Evolutionary conservation across 1,140 invertebrate species (phyloP).

Genomic region (Uloborus diversus): DNA sequence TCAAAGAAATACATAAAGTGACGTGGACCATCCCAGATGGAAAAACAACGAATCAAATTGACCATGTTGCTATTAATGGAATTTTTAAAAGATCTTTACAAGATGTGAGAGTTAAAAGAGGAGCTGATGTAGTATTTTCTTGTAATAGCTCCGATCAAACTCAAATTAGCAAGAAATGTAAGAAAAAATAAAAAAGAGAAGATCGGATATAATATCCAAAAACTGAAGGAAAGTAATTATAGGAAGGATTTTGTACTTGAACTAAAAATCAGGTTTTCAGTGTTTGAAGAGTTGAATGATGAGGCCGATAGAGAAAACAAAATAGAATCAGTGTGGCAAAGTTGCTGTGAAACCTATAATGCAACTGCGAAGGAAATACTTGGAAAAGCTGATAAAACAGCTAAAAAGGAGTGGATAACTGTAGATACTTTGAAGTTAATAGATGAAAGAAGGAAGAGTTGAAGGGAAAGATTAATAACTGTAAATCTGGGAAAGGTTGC

Average conservation of each 20-base stretch:
- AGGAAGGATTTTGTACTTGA: neutral
- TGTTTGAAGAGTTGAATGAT: neutral
- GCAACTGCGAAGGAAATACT: neutral
- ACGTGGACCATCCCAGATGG: conserved; percentile 10
- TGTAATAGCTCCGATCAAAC: neutral
- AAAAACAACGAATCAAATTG: neutral
- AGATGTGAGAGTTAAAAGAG: conserved; percentile 1
- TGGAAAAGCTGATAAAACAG: neutral
- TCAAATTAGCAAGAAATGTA: neutral
- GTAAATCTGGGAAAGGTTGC: neutral
- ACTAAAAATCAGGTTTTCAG: neutral
- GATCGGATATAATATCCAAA: neutral
- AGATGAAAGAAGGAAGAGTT: conserved; percentile 8
- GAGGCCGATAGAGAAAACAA: neutral
- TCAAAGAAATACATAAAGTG: neutral
- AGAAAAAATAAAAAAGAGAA: neutral
- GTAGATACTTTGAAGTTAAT: neutral
- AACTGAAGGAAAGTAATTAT: neutral
- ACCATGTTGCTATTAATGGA: neutral
- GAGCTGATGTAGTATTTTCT: conserved; percentile 1
- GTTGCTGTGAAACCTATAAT: neutral
- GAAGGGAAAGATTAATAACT: neutral
- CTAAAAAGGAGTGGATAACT: neutral
- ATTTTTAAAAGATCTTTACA: neutral
- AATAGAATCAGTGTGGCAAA: neutral